Evolutionary conservation across 1,140 invertebrate genomes (phyloP).

Genomic region (Drepana arcuata): DNA sequence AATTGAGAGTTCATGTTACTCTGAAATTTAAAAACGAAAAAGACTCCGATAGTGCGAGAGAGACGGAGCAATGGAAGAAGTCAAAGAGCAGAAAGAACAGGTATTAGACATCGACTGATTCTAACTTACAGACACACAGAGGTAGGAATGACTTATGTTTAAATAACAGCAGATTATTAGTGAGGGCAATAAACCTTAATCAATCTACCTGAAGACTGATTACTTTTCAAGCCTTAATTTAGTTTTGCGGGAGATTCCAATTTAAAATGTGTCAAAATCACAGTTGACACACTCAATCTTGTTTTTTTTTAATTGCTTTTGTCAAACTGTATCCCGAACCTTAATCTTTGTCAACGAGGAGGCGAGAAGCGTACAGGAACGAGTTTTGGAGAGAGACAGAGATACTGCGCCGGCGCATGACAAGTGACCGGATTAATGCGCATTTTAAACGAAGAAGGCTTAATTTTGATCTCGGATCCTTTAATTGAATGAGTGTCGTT

Average conservation of each 20-base stretch:
- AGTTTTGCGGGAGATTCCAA: constrained; percentile 25
- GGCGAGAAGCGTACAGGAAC: constrained; percentile 41
- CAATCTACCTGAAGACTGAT: constrained; percentile 16
- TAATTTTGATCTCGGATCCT: constrained; percentile 60
- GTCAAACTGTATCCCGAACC: constrained; percentile 31
- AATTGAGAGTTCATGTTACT: constrained; percentile 68
- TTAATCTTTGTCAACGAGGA: constrained; percentile 50
- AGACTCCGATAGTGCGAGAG: constrained; percentile 34
- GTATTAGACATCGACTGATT: constrained; percentile 7
- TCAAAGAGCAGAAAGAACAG: constrained; percentile 27
- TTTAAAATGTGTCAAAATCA: constrained; percentile 33
- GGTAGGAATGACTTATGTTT: constrained; percentile 12
- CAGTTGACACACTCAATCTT: constrained; percentile 25
- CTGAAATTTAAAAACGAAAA: constrained; percentile 50
- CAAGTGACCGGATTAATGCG: constrained; percentile 70
- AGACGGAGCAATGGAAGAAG: constrained; percentile 34
- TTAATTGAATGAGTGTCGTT: constrained; percentile 61
- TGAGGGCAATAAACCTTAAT: no score
- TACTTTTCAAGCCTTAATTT: constrained; percentile 13
- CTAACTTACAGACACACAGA: constrained; percentile 14
- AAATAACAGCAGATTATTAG: constrained; percentile 2
- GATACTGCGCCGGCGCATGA: constrained; percentile 42
- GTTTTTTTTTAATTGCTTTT: constrained; percentile 42
- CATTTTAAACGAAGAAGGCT: constrained; percentile 68
- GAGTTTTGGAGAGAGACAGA: constrained; percentile 53